Evolutionary conservation across 1,140 invertebrate species (phyloP).

Genomic region (Mercenaria mercenaria): DNA sequence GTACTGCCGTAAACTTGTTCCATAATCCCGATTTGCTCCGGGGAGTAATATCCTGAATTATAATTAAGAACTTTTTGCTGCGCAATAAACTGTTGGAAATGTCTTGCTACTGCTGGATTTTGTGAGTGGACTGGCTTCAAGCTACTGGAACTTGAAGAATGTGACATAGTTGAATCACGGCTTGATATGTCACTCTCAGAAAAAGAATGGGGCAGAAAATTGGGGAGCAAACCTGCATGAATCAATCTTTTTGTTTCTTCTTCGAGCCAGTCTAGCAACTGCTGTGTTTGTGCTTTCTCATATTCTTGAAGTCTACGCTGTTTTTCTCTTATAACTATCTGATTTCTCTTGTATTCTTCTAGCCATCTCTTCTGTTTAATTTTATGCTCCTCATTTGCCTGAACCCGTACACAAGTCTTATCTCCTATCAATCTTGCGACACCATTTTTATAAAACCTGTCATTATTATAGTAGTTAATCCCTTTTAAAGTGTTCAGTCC

Average conservation of each 20-base stretch:
- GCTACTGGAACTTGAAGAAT: neutral
- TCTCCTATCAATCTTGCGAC: conserved; percentile 60
- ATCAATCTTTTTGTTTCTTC: neutral
- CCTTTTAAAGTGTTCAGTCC: conserved; percentile 75
- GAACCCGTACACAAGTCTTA: neutral
- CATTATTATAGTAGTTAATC: conserved; percentile 74
- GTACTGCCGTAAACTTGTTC: neutral
- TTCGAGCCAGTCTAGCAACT: neutral
- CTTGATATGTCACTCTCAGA: conserved; percentile 23
- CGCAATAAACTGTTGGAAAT: conserved; percentile 7
- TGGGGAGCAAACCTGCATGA: neutral
- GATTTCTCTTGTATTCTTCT: conserved; percentile 32
- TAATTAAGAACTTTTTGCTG: neutral
- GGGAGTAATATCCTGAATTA: neutral
- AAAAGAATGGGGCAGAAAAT: neutral
- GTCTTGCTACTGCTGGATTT: neutral
- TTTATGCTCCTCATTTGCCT: conserved; percentile 16
- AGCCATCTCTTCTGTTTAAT: conserved; percentile 28
- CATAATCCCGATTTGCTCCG: neutral
- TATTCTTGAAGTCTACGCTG: neutral
- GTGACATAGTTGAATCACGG: neutral
- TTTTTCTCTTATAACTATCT: neutral
- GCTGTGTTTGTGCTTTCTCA: conserved; percentile 20
- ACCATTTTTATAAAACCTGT: conserved; percentile 70
- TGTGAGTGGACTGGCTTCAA: conserved; percentile 2